These are phyloP conservation scores for Catocala nupta DNA, from an alignment of 2,888 invertebrate species.

Conservation along the genomic window DNA sequence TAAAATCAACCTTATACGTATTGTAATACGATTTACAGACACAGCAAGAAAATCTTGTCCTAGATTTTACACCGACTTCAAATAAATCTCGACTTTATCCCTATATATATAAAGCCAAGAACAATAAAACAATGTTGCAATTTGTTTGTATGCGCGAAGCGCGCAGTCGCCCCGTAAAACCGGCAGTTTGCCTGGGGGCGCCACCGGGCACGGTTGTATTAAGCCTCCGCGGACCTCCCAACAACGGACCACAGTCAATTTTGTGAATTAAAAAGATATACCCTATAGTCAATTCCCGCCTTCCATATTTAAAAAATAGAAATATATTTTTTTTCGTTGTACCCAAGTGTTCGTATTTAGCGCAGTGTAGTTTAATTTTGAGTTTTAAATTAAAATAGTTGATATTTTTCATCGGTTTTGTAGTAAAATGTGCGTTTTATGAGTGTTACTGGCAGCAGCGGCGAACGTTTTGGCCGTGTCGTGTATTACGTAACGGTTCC, in stretches of 20 bases:
- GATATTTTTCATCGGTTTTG: constrained; percentile 49
- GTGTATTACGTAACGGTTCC: constrained; percentile 83
- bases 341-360: constrained; percentile 11
- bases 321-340: constrained; percentile 18
- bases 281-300: constrained; percentile 63
- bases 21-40: constrained; percentile 11
- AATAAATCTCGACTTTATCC: constrained; percentile 54
- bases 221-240: constrained; percentile 52
- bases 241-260: constrained; percentile 63
- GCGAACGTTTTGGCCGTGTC: constrained; percentile 69
- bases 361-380: constrained; percentile 21
- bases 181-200: constrained; percentile 78
- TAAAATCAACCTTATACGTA: constrained; percentile 46
- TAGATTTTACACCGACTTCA: constrained; percentile 38
- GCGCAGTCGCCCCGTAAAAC: constrained; percentile 74
- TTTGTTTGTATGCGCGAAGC: constrained; percentile 58
- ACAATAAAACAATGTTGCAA: constrained; percentile 40
- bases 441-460: constrained; percentile 69
- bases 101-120: constrained; percentile 43
- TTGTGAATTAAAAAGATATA: constrained; percentile 57
- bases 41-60: constrained; percentile 26
- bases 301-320: constrained; percentile 58
- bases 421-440: constrained; percentile 64
- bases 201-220: constrained; percentile 73
- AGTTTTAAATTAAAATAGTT: constrained; percentile 29